Evolutionary conservation across 2,888 invertebrate species (phyloP), one percentile per base, ranked within the genome.

Genomic region (Neoaliturus tenellus): DNA sequence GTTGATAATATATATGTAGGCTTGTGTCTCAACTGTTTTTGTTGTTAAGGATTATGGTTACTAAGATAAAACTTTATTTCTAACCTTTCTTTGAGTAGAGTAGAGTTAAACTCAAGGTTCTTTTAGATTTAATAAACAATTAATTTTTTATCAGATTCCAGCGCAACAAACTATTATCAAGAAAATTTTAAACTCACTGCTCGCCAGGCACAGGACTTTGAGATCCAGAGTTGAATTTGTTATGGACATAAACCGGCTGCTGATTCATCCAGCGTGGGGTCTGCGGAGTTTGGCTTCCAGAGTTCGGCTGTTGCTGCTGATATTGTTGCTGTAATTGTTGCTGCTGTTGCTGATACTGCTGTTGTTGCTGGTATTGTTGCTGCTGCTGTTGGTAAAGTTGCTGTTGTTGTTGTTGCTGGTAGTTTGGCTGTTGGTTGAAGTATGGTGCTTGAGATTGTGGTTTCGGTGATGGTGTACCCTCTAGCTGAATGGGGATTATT

Each of bases 401-500:
- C 82, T 89, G 88, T 75, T 89, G 88, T 35, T 82, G 83, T 51
- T 85, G 87, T 69, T 86, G 86, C 75, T 86, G 88, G 35, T 82
- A 83, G 58, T 86, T 87, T 67, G 86, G 86, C 78, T 85, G 88
- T n/a, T 85, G 83, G 78, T 85, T 81, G 41, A 41, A 82, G 69
- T 73, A 67, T 84, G 25, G 83, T 80, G 78, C 51, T 75, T 75
- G 86, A 81, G 35, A 81, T 58, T 62, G 78, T 23, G 78, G 69
- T 41, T 82, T 78, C 5, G 82, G 84, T 17, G 84, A 85, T 44
- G 41, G 83, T 20, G 83, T 83, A 81, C 91, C 93, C 89, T 95
- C 95, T 89, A 95, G 92, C 88, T 94, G 93, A 85, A 95, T 93
- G 0, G 95, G 95, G 88, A 95, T 93, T 78, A 95, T 84, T 80